Conservation (phyloP, 2,888 invertebrate genomes). For the Eurytoma californica region DNA sequence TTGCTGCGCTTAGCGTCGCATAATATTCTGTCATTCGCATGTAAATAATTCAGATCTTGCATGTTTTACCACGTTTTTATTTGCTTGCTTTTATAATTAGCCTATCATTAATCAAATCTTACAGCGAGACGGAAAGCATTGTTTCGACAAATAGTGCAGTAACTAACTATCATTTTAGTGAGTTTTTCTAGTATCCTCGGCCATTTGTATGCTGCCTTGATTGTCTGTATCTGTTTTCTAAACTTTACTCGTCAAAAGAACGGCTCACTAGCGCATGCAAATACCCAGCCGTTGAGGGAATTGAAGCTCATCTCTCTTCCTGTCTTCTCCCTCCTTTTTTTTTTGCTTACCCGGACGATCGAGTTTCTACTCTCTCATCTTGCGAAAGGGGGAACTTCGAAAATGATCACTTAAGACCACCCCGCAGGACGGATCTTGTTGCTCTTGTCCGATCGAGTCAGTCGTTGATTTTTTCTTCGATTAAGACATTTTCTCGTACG, state of each 20-base stretch:
- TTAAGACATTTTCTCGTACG: not conserved
- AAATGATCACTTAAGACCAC: slow-evolving; percentile 40
- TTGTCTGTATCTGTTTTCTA: not conserved
- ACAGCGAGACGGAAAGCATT: too few relatives aligned
- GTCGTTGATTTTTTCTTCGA: slow-evolving; percentile 2
- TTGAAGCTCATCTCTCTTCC: not conserved
- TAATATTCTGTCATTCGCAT: slow-evolving; percentile 48
- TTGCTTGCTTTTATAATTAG: not conserved
- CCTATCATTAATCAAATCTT: too few relatives aligned
- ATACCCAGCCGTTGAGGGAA: slow-evolving; percentile 23
- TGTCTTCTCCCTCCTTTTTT: not conserved
- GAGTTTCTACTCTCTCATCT: slow-evolving; percentile 5
- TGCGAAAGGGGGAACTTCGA: slow-evolving; percentile 6
- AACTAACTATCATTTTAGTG: too few relatives aligned
- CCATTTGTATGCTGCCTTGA: too few relatives aligned
- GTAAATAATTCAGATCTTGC: slow-evolving; percentile 43
- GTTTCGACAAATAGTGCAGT: too few relatives aligned
- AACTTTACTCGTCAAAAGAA: slow-evolving; percentile 23
- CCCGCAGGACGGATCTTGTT: slow-evolving; percentile 20
- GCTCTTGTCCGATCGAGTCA: not conserved
- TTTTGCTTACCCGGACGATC: slow-evolving; percentile 13
- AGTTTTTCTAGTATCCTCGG: too few relatives aligned
- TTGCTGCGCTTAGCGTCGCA: too few relatives aligned
- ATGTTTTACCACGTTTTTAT: too few relatives aligned
- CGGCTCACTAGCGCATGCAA: slow-evolving; percentile 29